Conservation (phyloP, 1,140 invertebrate genomes). For the Mamestra configurata region DNA sequence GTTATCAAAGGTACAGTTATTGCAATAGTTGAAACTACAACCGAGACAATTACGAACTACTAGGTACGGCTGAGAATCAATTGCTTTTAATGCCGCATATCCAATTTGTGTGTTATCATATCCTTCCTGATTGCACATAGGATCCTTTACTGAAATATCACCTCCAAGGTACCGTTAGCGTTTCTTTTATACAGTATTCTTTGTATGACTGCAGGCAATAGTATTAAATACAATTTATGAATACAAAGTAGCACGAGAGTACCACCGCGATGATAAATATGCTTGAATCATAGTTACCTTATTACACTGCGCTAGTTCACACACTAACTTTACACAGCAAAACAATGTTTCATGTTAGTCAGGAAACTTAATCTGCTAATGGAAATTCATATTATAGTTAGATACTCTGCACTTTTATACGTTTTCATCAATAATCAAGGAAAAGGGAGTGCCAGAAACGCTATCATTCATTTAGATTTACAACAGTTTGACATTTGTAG, state of each 20-base stretch:
- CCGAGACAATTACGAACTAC: neutral
- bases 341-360: slow-evolving; percentile 26
- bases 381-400: slow-evolving; percentile 17
- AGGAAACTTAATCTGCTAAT: slow-evolving; percentile 7
- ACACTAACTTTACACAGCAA: slow-evolving; percentile 15
- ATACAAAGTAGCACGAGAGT: slow-evolving; percentile 3
- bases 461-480: slow-evolving; percentile 53
- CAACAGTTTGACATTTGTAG: slow-evolving; percentile 42
- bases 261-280: slow-evolving; percentile 17
- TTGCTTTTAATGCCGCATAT: slow-evolving; percentile 36
- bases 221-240: neutral
- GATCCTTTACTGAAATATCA: neutral
- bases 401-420: slow-evolving; percentile 5
- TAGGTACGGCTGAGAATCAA: slow-evolving; percentile 12
- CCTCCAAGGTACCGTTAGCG: neutral
- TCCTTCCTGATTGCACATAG: slow-evolving; percentile 36
- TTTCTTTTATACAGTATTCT: neutral
- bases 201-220: too few relatives aligned
- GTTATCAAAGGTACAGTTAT: neutral
- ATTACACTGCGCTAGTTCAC: slow-evolving; percentile 36
- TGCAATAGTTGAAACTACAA: neutral
- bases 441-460: slow-evolving; percentile 57
- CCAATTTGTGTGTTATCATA: slow-evolving; percentile 44
- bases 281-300: slow-evolving; percentile 50
- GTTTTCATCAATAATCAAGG: slow-evolving; percentile 51